Evolutionary conservation across 2,888 invertebrate genomes (phyloP).

Genomic region (Leucoma salicis): DNA sequence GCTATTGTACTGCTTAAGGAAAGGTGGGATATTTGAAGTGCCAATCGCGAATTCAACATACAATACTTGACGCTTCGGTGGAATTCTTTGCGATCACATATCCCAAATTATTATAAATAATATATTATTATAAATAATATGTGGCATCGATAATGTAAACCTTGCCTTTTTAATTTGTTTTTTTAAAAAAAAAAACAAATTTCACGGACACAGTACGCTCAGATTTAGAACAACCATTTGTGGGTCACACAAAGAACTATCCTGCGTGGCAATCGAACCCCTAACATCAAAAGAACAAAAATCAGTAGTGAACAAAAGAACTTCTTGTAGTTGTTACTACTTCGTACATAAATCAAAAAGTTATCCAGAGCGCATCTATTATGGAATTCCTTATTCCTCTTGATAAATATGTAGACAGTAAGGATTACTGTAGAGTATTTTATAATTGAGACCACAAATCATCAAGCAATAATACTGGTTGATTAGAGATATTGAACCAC

Average conservation of each 20-base stretch:
- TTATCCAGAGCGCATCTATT: conserved; percentile 1
- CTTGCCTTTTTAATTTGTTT: too few relatives aligned
- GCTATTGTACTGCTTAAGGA: conserved; percentile 60
- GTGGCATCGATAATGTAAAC: too few relatives aligned
- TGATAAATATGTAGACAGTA: not conserved
- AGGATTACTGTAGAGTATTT: conserved; percentile 7
- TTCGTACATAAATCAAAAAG: conserved; percentile 14
- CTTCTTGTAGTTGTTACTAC: not conserved
- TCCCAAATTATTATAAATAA: too few relatives aligned
- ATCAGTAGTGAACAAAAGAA: not conserved
- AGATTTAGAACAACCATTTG: not conserved
- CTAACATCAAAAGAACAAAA: too few relatives aligned
- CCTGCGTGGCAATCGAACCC: conserved; percentile 6
- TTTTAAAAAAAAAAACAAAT: conserved; percentile 28
- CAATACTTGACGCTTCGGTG: conserved; percentile 43
- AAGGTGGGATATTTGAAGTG: conserved; percentile 53
- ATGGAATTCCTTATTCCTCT: conserved; percentile 1
- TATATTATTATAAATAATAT: too few relatives aligned
- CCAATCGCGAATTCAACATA: conserved; percentile 48
- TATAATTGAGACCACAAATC: conserved; percentile 22
- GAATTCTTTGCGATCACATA: conserved; percentile 38
- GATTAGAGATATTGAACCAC: conserved; percentile 30
- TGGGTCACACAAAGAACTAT: not conserved
- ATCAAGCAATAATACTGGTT: conserved; percentile 25
- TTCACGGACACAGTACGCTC: conserved; percentile 7